Conservation (phyloP, 2,888 invertebrate species). For the Augiades crinisus region DNA sequence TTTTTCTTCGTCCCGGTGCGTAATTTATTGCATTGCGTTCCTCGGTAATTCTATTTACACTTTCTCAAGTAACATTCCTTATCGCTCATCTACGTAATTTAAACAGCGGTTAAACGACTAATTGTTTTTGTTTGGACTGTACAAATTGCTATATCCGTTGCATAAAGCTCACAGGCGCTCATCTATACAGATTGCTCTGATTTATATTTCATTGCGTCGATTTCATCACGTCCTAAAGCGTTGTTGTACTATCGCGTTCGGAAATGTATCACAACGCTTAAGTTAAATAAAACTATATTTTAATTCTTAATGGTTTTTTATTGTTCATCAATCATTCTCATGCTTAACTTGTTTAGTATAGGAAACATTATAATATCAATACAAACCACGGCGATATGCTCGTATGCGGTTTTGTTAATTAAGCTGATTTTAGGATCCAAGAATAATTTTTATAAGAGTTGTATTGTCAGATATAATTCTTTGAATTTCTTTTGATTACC, state of each 20-base stretch:
- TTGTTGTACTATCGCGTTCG: slow-evolving; percentile 39
- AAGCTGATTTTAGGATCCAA: no score
- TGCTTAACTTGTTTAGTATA: no score
- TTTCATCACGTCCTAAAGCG: slow-evolving; percentile 64
- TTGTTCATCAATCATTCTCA: no score
- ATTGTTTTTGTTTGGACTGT: slow-evolving; percentile 57
- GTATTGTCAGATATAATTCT: no score
- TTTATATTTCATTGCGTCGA: slow-evolving; percentile 64
- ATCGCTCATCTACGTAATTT: slow-evolving; percentile 74
- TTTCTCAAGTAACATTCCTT: slow-evolving; percentile 42
- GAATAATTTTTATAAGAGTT: no score
- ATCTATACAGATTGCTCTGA: slow-evolving; percentile 61
- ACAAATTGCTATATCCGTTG: slow-evolving; percentile 63
- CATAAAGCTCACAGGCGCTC: slow-evolving; percentile 60
- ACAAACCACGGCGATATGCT: no score
- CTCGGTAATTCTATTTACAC: slow-evolving; percentile 40
- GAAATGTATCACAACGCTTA: slow-evolving; percentile 30
- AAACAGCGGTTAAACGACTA: slow-evolving; percentile 59
- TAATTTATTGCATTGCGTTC: slow-evolving; percentile 30
- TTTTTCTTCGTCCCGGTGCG: slow-evolving; percentile 29
- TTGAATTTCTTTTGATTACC: no score
- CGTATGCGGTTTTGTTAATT: no score
- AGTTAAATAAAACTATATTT: neutral
- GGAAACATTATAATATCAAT: no score
- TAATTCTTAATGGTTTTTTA: neutral